Evolutionary conservation across 2,113 vertebrate species (phyloP), one percentile per base, ranked within the genome.

Genomic region (Pao palembangensis): DNA sequence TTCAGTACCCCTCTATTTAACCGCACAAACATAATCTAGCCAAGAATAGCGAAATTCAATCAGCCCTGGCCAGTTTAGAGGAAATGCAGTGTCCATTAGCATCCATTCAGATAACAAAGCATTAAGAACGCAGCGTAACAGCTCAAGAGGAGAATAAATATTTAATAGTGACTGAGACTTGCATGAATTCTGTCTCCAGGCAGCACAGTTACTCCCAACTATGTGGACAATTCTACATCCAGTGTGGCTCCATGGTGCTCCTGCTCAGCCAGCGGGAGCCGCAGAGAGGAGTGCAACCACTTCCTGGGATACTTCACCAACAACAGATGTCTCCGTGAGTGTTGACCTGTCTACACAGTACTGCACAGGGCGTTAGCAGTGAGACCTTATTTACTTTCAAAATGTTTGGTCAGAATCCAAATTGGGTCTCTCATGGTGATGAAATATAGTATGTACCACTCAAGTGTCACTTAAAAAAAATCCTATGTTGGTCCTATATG

Each of bases 251-350:
- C 96, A 3, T 95, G 93, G 93, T 98, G 96, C 62, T 92, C 94
- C 0, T 98, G 96, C 79, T 90, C 92, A 42, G 91, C 88, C 71
- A 94, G 93, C 1, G 94, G 94, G 65, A 96, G 93, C 63, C 89
- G 87, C 75, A 91, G 88, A 63, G 87, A 94, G 12, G 93, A 96
- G 17, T 98, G 96, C 51, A 83, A 91, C 6, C 76, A 75, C 51
- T 92, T 96, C 78, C 90, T 94, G 46, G 55, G 72, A 68, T 91
- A 89, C 85, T 98, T 98, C 88, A 93, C 90, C 13, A 75, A 78
- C 73, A 98, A 96, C 88, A 83, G 87, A 80, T 98, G 96, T 76
- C 94, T 98, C 69, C 80, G 96, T 98, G 88, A 94, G 96, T 92
- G 25, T 55, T 49, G 18, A 49, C 58, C 12, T 42, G 12, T 42